A percentile compares a stretch with the other conserved stretches of the same genome.
These are phyloP conservation scores for Trissolcus japonicus DNA, from an alignment of 2,888 invertebrate species.

Conservation along the genomic window DNA sequence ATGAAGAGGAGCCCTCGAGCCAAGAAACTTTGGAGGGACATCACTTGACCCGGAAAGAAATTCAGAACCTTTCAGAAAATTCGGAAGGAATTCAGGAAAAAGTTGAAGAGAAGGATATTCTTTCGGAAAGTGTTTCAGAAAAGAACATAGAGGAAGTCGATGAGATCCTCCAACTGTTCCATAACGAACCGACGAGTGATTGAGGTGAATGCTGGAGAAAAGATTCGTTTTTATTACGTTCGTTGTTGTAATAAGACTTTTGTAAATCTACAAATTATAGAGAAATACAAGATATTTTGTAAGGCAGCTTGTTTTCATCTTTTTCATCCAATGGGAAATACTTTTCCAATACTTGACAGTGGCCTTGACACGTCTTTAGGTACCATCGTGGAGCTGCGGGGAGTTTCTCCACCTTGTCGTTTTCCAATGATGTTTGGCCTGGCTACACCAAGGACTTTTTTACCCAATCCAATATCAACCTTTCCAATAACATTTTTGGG, in stretches of 20 bases:
- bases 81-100: too few relatives aligned
- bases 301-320: too few relatives aligned
- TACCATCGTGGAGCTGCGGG: too few relatives aligned
- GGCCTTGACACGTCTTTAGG: too few relatives aligned
- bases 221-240: not conserved
- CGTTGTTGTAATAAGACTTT: not conserved
- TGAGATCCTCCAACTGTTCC: constrained; percentile 5
- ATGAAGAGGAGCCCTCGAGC: not conserved
- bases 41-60: not conserved
- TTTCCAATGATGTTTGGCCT: not conserved
- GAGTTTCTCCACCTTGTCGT: not conserved
- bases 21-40: not conserved
- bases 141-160: not conserved
- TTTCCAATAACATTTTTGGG: constrained; percentile 33
- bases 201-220: not conserved
- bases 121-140: not conserved
- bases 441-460: too few relatives aligned
- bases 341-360: too few relatives aligned
- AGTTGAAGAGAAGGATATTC: too few relatives aligned
- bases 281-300: too few relatives aligned
- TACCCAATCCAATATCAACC: constrained; percentile 10
- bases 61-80: not conserved
- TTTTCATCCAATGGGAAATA: too few relatives aligned
- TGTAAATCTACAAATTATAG: too few relatives aligned
- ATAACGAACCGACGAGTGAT: not conserved